Base-by-base conservation (phyloP, 2,888 invertebrate species). In the Tenthredo distinguenda region DNA sequence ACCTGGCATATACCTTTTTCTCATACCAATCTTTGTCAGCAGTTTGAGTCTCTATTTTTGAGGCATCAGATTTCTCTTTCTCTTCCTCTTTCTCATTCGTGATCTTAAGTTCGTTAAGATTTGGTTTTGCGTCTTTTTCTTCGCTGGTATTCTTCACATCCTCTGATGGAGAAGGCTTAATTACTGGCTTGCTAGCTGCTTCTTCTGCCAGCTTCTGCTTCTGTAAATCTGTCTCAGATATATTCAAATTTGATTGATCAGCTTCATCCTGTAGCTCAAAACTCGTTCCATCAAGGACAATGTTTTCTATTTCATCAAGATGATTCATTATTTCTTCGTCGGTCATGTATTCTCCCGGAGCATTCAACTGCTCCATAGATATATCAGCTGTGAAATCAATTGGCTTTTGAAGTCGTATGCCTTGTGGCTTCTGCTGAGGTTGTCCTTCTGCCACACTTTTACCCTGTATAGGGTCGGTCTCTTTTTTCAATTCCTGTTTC, bases 231-330 rank as follows among this genome's bases (percentile, higher is more conserved):
- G 71, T 74, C 10, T 86, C 84, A 58, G 43, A 83, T 12, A 9
- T 34, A 26, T 26, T n/a, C 74, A 77, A 55, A 34, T 26, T 18
- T n/a, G 83, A 12, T 43, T 87, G 82, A 50, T 89, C 88, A 83
- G 87, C 85, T 81, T 90, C 89, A 84, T 89, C 88, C 77, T 90
- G 87, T 85, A 89, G 88, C 7, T 87, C 87, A 85, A 90, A 89
- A 72, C 86, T 88, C 31, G 89, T 88, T 10, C 89, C 88, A 76
- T 89, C 88, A 34, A 90, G 79, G 34, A 90, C 91, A 77, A 91
- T 91, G 84, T 90, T 92, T 87, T 92, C 92, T 72, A 92, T 91
- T 72, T 91, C 91, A 87, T 92, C 91, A 62, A 92, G 87, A 86
- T 92, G 90, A 77, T 88, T 87, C 90, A 91, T 89, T 40, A 91